These are phyloP conservation scores for Galaxias olidus DNA, from an alignment of 2,797 vertebrate species.

Conservation along the genomic window DNA sequence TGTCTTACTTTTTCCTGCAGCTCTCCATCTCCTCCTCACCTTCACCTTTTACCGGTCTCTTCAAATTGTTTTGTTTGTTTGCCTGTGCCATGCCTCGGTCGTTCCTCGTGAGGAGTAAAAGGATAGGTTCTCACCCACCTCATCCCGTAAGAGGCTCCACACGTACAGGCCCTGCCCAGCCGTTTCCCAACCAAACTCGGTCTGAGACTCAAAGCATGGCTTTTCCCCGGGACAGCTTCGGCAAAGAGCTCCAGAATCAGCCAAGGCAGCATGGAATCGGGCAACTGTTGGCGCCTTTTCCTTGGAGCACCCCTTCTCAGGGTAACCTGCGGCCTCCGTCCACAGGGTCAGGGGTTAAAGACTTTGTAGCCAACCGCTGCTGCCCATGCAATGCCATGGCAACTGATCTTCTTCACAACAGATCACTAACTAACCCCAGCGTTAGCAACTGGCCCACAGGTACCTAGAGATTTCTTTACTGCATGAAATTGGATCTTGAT, in stretches of 20 bases:
- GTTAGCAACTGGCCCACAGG: slow-evolving; percentile 42
- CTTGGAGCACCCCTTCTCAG: background rate
- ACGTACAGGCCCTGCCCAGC: background rate
- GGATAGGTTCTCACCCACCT: slow-evolving; percentile 31
- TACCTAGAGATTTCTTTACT: slow-evolving; percentile 23
- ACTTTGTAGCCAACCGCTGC: slow-evolving; percentile 10
- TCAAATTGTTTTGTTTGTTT: no score
- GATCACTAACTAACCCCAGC: slow-evolving; percentile 24
- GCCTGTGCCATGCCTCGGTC: slow-evolving; percentile 71
- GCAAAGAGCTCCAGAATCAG: background rate
- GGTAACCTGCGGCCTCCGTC: slow-evolving; percentile 21
- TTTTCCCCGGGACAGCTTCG: background rate
- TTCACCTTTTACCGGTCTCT: background rate
- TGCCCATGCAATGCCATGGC: slow-evolving; percentile 21
- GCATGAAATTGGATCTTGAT: no score
- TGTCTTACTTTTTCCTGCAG: background rate
- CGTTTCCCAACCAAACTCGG: background rate
- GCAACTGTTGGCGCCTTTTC: background rate
- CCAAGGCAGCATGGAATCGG: background rate
- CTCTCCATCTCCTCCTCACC: slow-evolving; percentile 4
- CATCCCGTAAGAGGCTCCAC: slow-evolving; percentile 18
- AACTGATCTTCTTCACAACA: background rate
- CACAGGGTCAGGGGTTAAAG: slow-evolving; percentile 13
- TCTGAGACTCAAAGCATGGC: background rate
- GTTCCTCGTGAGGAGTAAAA: slow-evolving; percentile 76